phyloP scores from a whole-genome alignment of 2,888 invertebrate species.

The Drosophila prolongata region DNA sequence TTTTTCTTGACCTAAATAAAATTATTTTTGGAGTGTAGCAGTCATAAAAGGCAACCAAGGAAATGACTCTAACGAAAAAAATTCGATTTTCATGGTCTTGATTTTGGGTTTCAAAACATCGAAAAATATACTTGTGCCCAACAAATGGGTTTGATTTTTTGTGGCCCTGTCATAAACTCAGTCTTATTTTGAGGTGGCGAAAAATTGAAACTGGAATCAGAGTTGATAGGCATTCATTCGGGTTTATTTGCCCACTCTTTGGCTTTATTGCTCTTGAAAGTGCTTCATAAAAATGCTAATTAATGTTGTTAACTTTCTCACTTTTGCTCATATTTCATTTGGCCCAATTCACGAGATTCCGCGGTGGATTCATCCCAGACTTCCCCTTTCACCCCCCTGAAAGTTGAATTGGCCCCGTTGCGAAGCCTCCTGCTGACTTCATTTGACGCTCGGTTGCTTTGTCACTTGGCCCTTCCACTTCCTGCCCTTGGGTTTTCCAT shows the following conservation, averaged over 20 bases:
- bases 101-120: slow-evolving; percentile 19
- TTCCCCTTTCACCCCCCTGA: slow-evolving; percentile 14
- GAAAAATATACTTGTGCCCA: not conserved
- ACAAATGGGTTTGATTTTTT: slow-evolving; percentile 34
- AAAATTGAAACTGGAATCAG: slow-evolving; percentile 31
- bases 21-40: not conserved
- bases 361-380: slow-evolving; percentile 29
- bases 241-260: slow-evolving; percentile 17
- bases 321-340: slow-evolving; percentile 73
- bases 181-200: slow-evolving; percentile 21
- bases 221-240: slow-evolving; percentile 18
- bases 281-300: slow-evolving; percentile 79
- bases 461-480: slow-evolving; percentile 6
- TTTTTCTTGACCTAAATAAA: not conserved
- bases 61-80: slow-evolving; percentile 12
- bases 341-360: slow-evolving; percentile 40
- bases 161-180: slow-evolving; percentile 12
- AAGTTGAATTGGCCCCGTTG: slow-evolving; percentile 41
- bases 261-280: slow-evolving; percentile 30
- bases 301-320: slow-evolving; percentile 80
- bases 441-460: slow-evolving; percentile 70
- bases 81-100: slow-evolving; percentile 21
- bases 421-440: slow-evolving; percentile 70
- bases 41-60: slow-evolving; percentile 18
- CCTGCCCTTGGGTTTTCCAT: not conserved